These are phyloP conservation scores for Catharus ustulatus DNA, from an alignment of 2,797 vertebrate species.

Conservation along the genomic window DNA sequence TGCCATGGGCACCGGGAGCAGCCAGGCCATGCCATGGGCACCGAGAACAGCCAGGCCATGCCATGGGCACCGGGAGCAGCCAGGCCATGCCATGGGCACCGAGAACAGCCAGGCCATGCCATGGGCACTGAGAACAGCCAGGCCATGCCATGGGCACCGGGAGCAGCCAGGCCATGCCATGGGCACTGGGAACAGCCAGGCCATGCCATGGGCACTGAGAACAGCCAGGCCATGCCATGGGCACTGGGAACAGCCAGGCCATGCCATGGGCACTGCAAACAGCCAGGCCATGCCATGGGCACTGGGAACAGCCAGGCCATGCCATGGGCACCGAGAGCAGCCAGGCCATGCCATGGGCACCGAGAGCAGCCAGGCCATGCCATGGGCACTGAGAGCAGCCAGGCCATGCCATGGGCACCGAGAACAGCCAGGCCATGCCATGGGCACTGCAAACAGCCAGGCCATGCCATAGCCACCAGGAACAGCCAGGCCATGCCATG, in stretches of 20 bases:
- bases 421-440: not conserved
- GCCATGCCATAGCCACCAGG: not conserved
- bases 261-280: too few relatives aligned
- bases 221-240: not conserved
- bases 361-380: too few relatives aligned
- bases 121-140: not conserved
- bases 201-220: not conserved
- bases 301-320: not conserved
- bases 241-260: not conserved
- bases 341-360: too few relatives aligned
- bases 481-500: not conserved
- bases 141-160: too few relatives aligned
- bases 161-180: too few relatives aligned
- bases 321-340: too few relatives aligned
- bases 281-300: not conserved
- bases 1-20: not conserved
- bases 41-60: not conserved
- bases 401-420: not conserved
- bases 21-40: not conserved
- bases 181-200: too few relatives aligned
- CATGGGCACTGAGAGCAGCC: not conserved
- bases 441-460: not conserved
- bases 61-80: not conserved
- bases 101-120: not conserved
- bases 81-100: too few relatives aligned